Evolutionary conservation across 2,797 vertebrate species (phyloP).

Genomic region (Danio tinwini): DNA sequence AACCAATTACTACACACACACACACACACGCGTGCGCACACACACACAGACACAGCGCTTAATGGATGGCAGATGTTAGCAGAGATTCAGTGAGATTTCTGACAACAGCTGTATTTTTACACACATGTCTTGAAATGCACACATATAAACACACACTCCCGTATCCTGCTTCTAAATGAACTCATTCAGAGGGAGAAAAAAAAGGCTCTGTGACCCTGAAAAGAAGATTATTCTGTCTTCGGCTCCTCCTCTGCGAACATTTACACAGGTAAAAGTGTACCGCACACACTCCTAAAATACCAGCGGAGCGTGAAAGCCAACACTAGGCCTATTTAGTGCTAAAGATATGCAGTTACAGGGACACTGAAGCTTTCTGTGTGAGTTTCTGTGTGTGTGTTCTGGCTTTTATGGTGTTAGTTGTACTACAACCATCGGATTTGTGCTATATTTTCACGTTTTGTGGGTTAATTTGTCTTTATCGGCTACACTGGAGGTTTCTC

Average conservation of each 20-base stretch:
- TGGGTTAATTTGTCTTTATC: conserved; percentile 19
- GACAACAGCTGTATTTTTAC: conserved; percentile 62
- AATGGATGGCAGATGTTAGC: conserved; percentile 80
- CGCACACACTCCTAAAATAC: conserved; percentile 47
- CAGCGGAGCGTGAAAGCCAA: conserved; percentile 39
- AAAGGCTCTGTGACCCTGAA: conserved; percentile 32
- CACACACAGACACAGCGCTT: conserved; percentile 41
- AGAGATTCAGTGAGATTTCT: conserved; percentile 67
- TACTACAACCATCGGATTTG: background rate
- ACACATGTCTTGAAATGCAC: conserved; percentile 36
- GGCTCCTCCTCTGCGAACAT: conserved; percentile 49
- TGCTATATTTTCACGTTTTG: conserved; percentile 20
- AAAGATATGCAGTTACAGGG: conserved; percentile 22
- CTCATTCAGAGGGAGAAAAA: conserved; percentile 49
- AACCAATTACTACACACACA: conserved; percentile 50
- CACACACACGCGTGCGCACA: conserved; percentile 11
- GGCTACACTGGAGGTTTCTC: conserved; percentile 9
- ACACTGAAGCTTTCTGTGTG: conserved; percentile 32
- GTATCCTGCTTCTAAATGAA: conserved; percentile 57
- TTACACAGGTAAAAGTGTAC: conserved; percentile 54
- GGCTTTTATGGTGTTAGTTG: background rate
- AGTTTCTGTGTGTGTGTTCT: background rate
- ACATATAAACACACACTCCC: conserved; percentile 45
- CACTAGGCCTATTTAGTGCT: conserved; percentile 46
- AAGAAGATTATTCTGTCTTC: conserved; percentile 54